Conservation (phyloP, 2,113 vertebrate genomes). For the Paradoxurus hermaphroditus region DNA sequence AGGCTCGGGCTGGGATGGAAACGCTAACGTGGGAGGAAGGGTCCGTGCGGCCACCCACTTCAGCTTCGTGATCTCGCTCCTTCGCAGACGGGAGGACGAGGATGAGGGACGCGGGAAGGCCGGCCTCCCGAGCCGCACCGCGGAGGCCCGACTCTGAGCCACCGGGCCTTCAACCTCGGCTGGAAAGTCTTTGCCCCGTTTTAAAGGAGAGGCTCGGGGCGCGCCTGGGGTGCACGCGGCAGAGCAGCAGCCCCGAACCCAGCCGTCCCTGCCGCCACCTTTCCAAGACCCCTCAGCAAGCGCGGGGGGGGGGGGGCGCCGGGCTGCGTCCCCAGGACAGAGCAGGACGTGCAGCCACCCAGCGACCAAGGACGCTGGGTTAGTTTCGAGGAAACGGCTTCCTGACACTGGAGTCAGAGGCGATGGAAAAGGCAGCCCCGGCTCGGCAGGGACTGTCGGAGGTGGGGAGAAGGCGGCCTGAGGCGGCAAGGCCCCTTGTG, state of each 20-base stretch:
- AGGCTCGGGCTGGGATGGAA: neutral
- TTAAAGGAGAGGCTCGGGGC: neutral
- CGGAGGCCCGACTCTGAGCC: fast-evolving
- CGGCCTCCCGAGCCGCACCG: neutral
- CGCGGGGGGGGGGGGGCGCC: fast-evolving
- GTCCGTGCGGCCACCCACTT: no score
- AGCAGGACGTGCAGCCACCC: neutral
- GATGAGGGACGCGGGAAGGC: neutral
- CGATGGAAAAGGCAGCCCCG: neutral
- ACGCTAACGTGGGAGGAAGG: no score
- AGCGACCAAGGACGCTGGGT: fast-evolving
- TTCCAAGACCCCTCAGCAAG: neutral
- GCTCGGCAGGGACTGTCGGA: neutral
- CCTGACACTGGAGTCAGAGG: neutral
- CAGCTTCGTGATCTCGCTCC: neutral
- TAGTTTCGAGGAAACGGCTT: fast-evolving
- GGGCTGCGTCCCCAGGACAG: neutral
- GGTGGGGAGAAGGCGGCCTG: neutral
- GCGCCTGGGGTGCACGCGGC: fast-evolving
- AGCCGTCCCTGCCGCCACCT: neutral
- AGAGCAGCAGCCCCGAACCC: neutral
- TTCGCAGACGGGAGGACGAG: neutral
- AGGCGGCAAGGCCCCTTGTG: fast-evolving
- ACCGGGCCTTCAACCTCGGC: neutral
- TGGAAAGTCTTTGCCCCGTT: neutral